A percentile compares a stretch with the other conserved stretches of the same genome.
These are phyloP conservation scores for Parapristionchus giblindavisi DNA, from an alignment of 2,888 invertebrate genomes.

Conservation along the genomic window DNA sequence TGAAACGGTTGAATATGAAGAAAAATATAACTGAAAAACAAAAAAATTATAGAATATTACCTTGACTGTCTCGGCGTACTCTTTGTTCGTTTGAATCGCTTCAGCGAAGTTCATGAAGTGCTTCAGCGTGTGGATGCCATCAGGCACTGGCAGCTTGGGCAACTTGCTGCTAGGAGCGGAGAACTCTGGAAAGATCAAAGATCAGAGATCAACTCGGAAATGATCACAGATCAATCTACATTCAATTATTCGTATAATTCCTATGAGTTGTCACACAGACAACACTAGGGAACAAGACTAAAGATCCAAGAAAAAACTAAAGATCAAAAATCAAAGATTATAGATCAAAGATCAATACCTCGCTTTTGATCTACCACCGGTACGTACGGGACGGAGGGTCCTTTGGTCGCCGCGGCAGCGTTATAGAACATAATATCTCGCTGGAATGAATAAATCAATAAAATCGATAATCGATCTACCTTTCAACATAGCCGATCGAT, in stretches of 20 bases:
- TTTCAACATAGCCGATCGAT: too few relatives aligned
- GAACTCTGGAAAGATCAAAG: constrained; percentile 20
- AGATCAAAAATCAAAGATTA: constrained; percentile 19
- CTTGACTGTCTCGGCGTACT: constrained; percentile 57
- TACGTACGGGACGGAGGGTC: background rate
- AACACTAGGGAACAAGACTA: too few relatives aligned
- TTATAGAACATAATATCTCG: constrained; percentile 25
- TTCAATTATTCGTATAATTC: too few relatives aligned
- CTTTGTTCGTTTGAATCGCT: constrained; percentile 54
- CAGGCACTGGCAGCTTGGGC: constrained; percentile 59
- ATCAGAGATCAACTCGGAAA: constrained; percentile 2
- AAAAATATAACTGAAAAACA: too few relatives aligned
- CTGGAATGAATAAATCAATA: constrained; percentile 2
- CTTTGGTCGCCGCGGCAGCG: constrained; percentile 4
- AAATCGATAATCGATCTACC: too few relatives aligned
- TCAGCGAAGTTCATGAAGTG: constrained; percentile 63
- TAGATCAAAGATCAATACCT: constrained; percentile 27
- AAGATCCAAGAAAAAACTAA: background rate
- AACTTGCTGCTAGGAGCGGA: constrained; percentile 33
- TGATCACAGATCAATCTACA: too few relatives aligned
- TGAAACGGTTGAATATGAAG: too few relatives aligned
- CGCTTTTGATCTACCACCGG: background rate
- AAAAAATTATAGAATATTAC: constrained; percentile 32
- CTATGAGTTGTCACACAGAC: too few relatives aligned
- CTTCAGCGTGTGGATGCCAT: constrained; percentile 51